Evolutionary conservation across 2,888 invertebrate species (phyloP).

Genomic region (Andrena bicolor): DNA sequence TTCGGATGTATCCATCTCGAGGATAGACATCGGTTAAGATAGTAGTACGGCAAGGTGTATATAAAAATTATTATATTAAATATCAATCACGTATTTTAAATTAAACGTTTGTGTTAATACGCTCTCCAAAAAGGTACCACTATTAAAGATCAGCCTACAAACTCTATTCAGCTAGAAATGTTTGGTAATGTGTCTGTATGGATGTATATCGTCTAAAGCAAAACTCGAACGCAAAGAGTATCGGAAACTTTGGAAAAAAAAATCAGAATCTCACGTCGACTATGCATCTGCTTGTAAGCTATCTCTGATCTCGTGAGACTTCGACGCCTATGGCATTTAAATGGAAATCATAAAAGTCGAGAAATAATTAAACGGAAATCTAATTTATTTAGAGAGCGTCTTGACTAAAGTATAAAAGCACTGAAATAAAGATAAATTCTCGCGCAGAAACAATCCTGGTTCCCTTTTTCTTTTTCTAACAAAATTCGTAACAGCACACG

Average conservation of each 20-base stretch:
- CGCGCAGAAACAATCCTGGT: slow-evolving; percentile 53
- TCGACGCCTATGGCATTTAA: neutral
- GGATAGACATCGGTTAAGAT: slow-evolving; percentile 63
- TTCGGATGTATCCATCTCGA: slow-evolving; percentile 38
- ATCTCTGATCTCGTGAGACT: neutral
- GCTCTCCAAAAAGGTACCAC: slow-evolving; percentile 56
- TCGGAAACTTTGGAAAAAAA: neutral
- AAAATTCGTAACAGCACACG: neutral
- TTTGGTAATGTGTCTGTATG: slow-evolving; percentile 6
- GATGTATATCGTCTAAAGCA: neutral
- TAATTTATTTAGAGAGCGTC: slow-evolving; percentile 62
- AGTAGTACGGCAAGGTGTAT: slow-evolving; percentile 65
- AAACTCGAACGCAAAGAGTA: neutral
- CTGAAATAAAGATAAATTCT: slow-evolving; percentile 60
- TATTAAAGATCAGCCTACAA: slow-evolving; percentile 1
- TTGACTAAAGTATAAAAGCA: slow-evolving; percentile 50
- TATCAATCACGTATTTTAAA: slow-evolving; percentile 42
- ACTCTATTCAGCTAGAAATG: slow-evolving; percentile 1
- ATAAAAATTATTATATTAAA: slow-evolving; percentile 62
- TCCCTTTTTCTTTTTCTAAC: slow-evolving; percentile 37
- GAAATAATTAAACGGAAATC: slow-evolving; percentile 1
- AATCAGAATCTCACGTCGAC: neutral
- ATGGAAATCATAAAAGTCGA: slow-evolving; percentile 24
- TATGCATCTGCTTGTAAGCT: neutral
- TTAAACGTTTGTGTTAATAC: slow-evolving; percentile 48